These are phyloP conservation scores for Agonopterix heracliana DNA, from an alignment of 2,888 invertebrate species.

Conservation along the genomic window DNA sequence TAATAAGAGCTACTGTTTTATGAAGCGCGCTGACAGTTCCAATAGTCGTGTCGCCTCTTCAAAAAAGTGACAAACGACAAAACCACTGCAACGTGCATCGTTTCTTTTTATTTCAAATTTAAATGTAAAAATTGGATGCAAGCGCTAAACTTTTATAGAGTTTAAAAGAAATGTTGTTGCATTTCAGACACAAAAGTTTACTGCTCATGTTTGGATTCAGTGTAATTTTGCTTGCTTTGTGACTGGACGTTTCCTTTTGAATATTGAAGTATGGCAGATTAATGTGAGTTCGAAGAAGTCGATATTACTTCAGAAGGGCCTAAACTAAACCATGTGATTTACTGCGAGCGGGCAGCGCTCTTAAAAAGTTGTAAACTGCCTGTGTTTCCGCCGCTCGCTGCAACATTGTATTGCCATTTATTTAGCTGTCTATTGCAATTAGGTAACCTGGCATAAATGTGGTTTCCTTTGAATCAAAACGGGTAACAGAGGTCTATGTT, in stretches of 20 bases:
- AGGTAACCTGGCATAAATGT: not conserved
- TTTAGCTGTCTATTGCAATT: conserved; percentile 11
- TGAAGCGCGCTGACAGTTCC: conserved; percentile 53
- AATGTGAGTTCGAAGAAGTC: conserved; percentile 73
- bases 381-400: conserved; percentile 64
- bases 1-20: conserved; percentile 53
- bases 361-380: conserved; percentile 74
- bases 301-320: conserved; percentile 71
- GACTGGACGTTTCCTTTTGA: conserved; percentile 58
- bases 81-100: conserved; percentile 13
- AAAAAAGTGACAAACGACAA: conserved; percentile 21
- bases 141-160: not conserved
- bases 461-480: too few relatives aligned
- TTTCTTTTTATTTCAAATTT: conserved; percentile 16
- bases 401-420: conserved; percentile 51
- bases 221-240: conserved; percentile 51
- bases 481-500: too few relatives aligned
- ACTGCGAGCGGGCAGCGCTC: conserved; percentile 59
- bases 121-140: not conserved
- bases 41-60: conserved; percentile 40
- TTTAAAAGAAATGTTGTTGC: too few relatives aligned
- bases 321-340: conserved; percentile 67
- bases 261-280: conserved; percentile 70
- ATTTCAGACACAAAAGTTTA: not conserved
- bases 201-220: conserved; percentile 32